Percentiles rank a stretch among this genome's conserved stretches.
These are phyloP conservation scores for Teinopalpus imperialis DNA, from an alignment of 2,888 invertebrate genomes.

Conservation along the genomic window DNA sequence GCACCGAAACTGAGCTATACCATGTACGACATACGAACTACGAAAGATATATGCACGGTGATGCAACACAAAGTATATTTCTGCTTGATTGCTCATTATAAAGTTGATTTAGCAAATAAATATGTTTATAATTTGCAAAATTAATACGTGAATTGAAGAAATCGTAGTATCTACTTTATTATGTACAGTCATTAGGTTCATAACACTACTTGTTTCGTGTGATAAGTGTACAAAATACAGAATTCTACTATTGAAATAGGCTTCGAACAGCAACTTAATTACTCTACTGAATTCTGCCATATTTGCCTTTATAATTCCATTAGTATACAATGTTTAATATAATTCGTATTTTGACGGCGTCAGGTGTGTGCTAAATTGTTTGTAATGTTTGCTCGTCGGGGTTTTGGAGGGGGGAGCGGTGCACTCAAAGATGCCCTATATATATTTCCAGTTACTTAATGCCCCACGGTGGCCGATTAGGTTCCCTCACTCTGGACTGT, in stretches of 20 bases:
- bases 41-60: no score
- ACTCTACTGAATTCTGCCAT: background rate
- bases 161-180: background rate
- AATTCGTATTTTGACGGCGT: no score
- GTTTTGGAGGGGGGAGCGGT: no score
- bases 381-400: no score
- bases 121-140: background rate
- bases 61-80: background rate
- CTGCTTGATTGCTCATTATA: slow-evolving; percentile 4
- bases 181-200: background rate
- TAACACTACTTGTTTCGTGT: no score
- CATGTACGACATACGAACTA: no score
- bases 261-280: slow-evolving; percentile 3
- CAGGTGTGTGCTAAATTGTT: no score
- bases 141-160: background rate
- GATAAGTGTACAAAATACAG: background rate
- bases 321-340: background rate
- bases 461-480: no score
- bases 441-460: no score
- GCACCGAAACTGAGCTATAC: no score
- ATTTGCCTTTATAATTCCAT: slow-evolving; percentile 6
- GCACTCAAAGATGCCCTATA: no score
- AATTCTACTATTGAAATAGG: background rate
- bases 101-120: background rate
- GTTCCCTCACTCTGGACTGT: no score